Evolutionary conservation across 2,888 invertebrate species (phyloP), one percentile per base, ranked within the genome.

Genomic region (Drosophila birchii): DNA sequence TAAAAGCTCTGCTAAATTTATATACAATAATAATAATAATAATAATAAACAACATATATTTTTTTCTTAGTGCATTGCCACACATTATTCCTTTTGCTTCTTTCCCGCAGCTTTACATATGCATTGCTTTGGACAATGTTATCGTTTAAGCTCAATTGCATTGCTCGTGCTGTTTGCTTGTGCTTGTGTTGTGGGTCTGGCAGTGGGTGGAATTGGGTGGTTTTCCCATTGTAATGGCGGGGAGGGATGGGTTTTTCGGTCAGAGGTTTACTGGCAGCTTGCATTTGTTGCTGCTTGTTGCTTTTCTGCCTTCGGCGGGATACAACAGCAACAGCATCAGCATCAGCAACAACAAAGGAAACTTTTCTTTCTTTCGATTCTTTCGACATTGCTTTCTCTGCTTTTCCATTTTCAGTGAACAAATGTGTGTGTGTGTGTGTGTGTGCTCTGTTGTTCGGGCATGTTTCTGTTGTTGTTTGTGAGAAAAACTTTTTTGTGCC

Each of bases 131-230:
- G 60, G 49, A 73, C 59, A 83, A 80, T 80, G 82, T 78, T 77
- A 76, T 75, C 82, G 81, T 76, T 86, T 84, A 86, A 86, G 78
- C 86, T 78, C 80, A 74, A 86, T 86, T 81, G 79, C 79, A 83
- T 77, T 82, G 41, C 47, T 69, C 41, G 38, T 26, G 32, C 23
- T 64, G 16, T 55, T 56, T 44, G 47, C 63, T 41, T 59, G 44
- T 62, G 32, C 43, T 62, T 38, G 34, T 36, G 32, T 62, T 38
- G 34, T 36, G 32, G 39, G 39, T 4, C 29, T 26, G 57, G 12
- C 34, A 38, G 12, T 6, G 38, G 45, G 29, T 12, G 39, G n/a
- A 14, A n/a, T 12, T 39, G 54, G 54, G 18, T 34, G 54, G 18
- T 6, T 20, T 18, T 20, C 36, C 44, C 32, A 41, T 60, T 60